Conservation (phyloP, 2,113 vertebrate genomes). For the Ceuthmochares aereus region DNA sequence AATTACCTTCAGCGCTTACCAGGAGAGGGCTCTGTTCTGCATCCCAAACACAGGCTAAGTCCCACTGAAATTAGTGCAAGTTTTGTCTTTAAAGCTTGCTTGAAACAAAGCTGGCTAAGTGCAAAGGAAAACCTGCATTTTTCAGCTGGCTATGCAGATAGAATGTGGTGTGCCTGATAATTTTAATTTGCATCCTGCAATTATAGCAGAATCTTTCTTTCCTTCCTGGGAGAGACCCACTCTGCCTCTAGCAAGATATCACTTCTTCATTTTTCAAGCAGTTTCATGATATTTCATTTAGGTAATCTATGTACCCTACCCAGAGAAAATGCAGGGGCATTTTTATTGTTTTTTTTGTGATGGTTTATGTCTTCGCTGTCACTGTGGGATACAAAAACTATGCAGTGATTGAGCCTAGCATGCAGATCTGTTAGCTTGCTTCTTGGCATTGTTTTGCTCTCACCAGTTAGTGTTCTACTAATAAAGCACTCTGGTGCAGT, state of each 20-base stretch:
- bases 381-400: not conserved
- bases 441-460: not conserved
- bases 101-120: not conserved
- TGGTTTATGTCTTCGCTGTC: not conserved
- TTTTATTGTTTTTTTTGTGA: not conserved
- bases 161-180: not conserved
- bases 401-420: not conserved
- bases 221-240: not conserved
- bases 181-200: not conserved
- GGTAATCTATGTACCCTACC: not conserved
- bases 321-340: not conserved
- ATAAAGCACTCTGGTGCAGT: not conserved
- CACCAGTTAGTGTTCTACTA: not conserved
- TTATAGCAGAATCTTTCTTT: not conserved
- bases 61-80: not conserved
- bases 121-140: not conserved
- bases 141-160: not conserved
- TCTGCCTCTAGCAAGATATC: not conserved
- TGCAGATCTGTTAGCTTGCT: not conserved
- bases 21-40: constrained; percentile 50
- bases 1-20: not conserved
- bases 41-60: not conserved
- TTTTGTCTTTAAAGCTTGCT: not conserved
- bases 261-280: not conserved
- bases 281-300: not conserved